Base-by-base conservation (phyloP, 2,888 invertebrate genomes). In the Eulithis testata region DNA sequence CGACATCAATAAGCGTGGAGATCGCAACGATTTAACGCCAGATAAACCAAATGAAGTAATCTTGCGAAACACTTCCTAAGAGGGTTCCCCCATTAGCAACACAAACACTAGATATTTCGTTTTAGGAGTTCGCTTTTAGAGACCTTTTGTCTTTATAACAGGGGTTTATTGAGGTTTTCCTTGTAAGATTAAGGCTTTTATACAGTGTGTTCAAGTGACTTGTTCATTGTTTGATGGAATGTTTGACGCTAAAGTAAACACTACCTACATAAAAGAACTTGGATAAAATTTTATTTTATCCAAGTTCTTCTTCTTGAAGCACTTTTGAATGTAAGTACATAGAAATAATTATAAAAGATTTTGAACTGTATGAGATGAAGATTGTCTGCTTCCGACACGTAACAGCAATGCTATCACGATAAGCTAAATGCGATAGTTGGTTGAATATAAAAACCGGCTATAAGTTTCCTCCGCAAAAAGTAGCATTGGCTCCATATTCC, bases 121-220 rank as follows among this genome's bases (percentile, higher is more conserved):
- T 31, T 58, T 31, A 36, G 45, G 49, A 62, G 62, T 61, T 59
- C 14, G 45, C 50, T 64, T 67, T 67, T 64, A 67, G 58, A 58
- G 64, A 12, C 67, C 53, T 61, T 60, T 68, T 59, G 58, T 64
- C 57, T 68, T 58, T 63, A 63, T 62, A 61, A 66, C 62, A 57
- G 45, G 54, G 14, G 21, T 52, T 49, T 63, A 60, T 66, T 54
- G 50, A 12, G 61, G 45, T 49, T 61, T 61, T 57, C 53, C 45
- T 60, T 54, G 27, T 60, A 51, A 65, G 57, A 53, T 57, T 40
- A 50, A 36, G 43, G 49, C 12, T 61, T 65, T 58, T 57, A 60
- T 27, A 47, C 11, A 21, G 36, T 45, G 37, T 45, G 50, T 27
- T 60, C 12, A 40, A 51, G 60, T 27, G 7, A 40, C 49, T 49